Conservation (phyloP, 2,888 invertebrate species). For the Leucophenga maculata region DNA sequence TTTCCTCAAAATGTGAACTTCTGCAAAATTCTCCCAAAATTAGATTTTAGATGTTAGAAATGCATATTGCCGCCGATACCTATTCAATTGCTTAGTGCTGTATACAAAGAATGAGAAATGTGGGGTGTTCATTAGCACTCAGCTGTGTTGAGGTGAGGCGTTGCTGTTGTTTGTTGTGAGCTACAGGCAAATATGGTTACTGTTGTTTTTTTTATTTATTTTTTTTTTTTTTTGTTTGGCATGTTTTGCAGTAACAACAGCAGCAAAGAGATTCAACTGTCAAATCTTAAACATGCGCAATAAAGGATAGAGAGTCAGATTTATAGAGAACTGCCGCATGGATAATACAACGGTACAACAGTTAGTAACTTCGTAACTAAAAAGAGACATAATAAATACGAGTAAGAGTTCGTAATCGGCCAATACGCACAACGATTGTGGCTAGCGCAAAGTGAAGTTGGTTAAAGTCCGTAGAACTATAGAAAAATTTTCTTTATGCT, state of each 20-base stretch:
- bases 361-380: constrained; percentile 7
- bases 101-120: too few relatives aligned
- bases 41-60: too few relatives aligned
- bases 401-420: constrained; percentile 43
- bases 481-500: constrained; percentile 31
- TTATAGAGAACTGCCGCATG: constrained; percentile 11
- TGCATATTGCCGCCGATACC: not conserved
- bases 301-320: not conserved
- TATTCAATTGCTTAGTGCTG: too few relatives aligned
- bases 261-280: constrained; percentile 34
- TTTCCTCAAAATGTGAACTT: too few relatives aligned
- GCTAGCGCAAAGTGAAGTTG: constrained; percentile 33
- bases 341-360: constrained; percentile 5
- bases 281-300: constrained; percentile 48
- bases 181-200: not conserved
- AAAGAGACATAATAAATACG: not conserved
- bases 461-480: constrained; percentile 26
- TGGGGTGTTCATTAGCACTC: not conserved
- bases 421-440: constrained; percentile 38
- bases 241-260: constrained; percentile 37
- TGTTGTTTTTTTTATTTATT: constrained; percentile 31
- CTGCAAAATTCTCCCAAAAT: too few relatives aligned
- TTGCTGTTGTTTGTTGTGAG: constrained; percentile 5
- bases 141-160: constrained; percentile 10
- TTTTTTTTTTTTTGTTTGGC: constrained; percentile 36